Percentiles rank a stretch among this genome's conserved stretches.
Evolutionary conservation across 2,113 vertebrate genomes (phyloP).

Genomic region (Ciconia maguari): DNA sequence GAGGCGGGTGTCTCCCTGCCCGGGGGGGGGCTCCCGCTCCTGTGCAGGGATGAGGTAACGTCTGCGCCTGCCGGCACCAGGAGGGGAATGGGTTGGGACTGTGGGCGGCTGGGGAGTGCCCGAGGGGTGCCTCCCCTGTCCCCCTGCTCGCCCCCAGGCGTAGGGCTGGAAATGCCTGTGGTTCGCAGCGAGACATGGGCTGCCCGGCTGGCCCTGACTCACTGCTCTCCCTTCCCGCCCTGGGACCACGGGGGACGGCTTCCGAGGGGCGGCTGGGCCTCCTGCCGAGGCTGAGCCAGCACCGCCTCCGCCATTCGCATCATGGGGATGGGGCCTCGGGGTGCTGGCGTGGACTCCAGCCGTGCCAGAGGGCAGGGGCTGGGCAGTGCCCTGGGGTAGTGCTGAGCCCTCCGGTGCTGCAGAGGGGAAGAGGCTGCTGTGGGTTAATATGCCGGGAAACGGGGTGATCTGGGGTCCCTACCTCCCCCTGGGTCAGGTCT

Average conservation of each 20-base stretch:
- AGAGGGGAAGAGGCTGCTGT: constrained; percentile 16
- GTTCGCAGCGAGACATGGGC: not conserved
- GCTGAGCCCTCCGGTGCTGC: not conserved
- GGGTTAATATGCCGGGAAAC: not conserved
- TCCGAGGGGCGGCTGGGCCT: not conserved
- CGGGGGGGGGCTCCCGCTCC: not conserved
- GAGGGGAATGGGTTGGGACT: not conserved
- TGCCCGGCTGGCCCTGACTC: not conserved
- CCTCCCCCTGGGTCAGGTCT: too few relatives aligned
- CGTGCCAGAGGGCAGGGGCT: not conserved
- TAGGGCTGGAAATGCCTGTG: constrained; percentile 15
- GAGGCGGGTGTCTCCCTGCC: constrained; percentile 1
- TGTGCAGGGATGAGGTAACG: constrained; percentile 59
- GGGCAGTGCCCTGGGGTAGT: not conserved
- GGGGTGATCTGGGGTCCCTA: too few relatives aligned
- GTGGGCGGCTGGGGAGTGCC: not conserved
- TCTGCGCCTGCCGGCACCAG: constrained; percentile 14
- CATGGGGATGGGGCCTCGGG: not conserved
- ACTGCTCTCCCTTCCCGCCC: not conserved
- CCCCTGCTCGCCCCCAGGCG: not conserved
- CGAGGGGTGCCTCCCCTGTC: not conserved
- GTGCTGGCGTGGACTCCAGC: not conserved
- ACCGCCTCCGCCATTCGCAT: rapidly evolving
- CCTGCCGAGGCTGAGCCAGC: not conserved
- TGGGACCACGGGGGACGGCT: rapidly evolving